These are phyloP conservation scores for Antennarius maculatus DNA, from an alignment of 2,797 vertebrate species.

Conservation along the genomic window DNA sequence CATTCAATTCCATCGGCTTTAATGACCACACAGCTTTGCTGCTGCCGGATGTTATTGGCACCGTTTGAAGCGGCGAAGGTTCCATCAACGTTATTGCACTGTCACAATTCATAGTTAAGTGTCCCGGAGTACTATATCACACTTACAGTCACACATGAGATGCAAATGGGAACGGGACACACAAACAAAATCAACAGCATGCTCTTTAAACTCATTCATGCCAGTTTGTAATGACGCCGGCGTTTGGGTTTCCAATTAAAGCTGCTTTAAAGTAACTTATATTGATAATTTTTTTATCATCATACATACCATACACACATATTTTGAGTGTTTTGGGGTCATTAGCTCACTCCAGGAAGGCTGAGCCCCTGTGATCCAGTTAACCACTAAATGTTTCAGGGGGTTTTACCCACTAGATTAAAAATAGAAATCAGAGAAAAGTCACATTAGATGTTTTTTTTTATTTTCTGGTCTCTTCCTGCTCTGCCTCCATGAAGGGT, in stretches of 20 bases:
- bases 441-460: not conserved
- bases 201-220: conserved; percentile 3
- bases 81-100: conserved; percentile 3
- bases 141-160: not conserved
- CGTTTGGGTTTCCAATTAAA: not conserved
- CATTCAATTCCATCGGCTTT: conserved; percentile 14
- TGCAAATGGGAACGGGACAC: not conserved
- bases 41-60: conserved; percentile 1
- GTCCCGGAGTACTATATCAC: not conserved
- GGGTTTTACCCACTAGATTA: not conserved
- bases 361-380: not conserved
- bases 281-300: no score
- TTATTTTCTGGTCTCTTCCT: not conserved
- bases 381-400: not conserved
- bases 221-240: not conserved
- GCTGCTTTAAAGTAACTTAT: not conserved
- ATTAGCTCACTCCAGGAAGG: not conserved
- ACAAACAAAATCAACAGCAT: not conserved
- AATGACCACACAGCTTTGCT: conserved; percentile 5
- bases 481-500: not conserved
- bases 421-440: conserved; percentile 9
- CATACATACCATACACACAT: not conserved
- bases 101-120: not conserved
- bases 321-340: not conserved
- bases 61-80: conserved; percentile 3